These are phyloP conservation scores for Mesorhabditis belari DNA, from an alignment of 2,888 invertebrate genomes.

Conservation along the genomic window DNA sequence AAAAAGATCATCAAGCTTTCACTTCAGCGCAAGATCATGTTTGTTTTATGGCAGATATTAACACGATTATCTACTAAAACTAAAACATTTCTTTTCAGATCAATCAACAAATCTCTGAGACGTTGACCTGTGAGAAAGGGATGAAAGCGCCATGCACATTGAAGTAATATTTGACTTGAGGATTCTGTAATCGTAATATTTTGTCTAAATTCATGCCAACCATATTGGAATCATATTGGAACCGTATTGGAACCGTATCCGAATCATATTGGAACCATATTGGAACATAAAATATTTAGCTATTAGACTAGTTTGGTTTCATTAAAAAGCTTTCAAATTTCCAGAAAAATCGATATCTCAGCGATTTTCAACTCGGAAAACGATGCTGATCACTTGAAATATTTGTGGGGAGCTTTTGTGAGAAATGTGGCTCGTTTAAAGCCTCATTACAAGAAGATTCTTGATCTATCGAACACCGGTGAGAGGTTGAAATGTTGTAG, in stretches of 20 bases:
- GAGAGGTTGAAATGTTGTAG: not conserved
- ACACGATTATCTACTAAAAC: not conserved
- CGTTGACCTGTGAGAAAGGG: conserved; percentile 44
- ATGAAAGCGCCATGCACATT: conserved; percentile 39
- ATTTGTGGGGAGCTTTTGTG: conserved; percentile 29
- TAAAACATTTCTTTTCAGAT: conserved; percentile 16
- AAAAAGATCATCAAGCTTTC: not conserved
- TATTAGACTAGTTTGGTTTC: not conserved
- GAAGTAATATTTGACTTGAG: conserved; percentile 24
- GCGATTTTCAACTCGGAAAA: conserved; percentile 30
- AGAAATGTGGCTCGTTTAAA: conserved; percentile 22
- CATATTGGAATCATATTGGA: not conserved
- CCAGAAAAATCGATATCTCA: conserved; percentile 31
- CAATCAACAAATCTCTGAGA: conserved; percentile 33
- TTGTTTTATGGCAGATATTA: not conserved
- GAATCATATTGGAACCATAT: conserved; percentile 22
- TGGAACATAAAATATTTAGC: not conserved
- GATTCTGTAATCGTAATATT: not conserved
- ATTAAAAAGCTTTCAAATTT: conserved; percentile 6
- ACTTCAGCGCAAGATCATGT: not conserved
- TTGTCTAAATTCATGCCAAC: not conserved
- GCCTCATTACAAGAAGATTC: conserved; percentile 34
- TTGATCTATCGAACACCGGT: conserved; percentile 46
- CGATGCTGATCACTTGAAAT: conserved; percentile 28
- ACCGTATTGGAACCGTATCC: conserved; percentile 21